Evolutionary conservation across 2,888 invertebrate genomes (phyloP).

Genomic region (Tachystola acroxantha): DNA sequence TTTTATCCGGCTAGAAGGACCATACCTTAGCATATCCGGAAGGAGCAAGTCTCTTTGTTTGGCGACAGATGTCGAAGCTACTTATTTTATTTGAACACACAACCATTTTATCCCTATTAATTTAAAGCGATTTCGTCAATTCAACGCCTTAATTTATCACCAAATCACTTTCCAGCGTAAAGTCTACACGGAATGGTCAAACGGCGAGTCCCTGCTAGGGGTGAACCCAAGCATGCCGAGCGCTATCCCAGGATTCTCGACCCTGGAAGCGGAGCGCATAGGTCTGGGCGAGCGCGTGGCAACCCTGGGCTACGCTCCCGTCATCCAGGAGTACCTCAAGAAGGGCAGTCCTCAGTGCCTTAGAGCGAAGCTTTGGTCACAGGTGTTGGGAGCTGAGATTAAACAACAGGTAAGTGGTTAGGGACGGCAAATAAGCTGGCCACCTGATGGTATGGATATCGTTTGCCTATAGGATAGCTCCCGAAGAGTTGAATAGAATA

Average conservation of each 20-base stretch:
- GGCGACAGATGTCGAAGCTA: too few species aligned
- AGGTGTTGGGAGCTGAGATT: slow-evolving; percentile 89
- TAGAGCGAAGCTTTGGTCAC: slow-evolving; percentile 90
- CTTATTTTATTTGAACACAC: too few species aligned
- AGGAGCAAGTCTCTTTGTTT: too few species aligned
- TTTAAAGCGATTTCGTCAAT: too few species aligned
- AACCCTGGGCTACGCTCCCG: slow-evolving; percentile 88
- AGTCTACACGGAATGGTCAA: slow-evolving; percentile 84
- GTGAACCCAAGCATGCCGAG: slow-evolving; percentile 81
- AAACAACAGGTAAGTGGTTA: slow-evolving; percentile 77
- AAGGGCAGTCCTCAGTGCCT: slow-evolving; percentile 88
- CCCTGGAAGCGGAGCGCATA: slow-evolving; percentile 83
- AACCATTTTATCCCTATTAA: too few species aligned
- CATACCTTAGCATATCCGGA: too few species aligned
- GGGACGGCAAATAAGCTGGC: too few species aligned
- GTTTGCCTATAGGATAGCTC: too few species aligned
- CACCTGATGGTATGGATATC: too few species aligned
- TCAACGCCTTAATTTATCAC: too few species aligned
- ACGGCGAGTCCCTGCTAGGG: slow-evolving; percentile 87
- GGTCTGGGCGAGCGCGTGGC: slow-evolving; percentile 88
- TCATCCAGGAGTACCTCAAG: slow-evolving; percentile 94
- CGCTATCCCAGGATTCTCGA: slow-evolving; percentile 70
- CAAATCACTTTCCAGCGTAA: slow-evolving; percentile 81
- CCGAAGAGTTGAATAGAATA: too few species aligned
- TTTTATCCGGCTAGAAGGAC: slow-evolving; percentile 12